phyloP scores from a whole-genome alignment of 1,140 invertebrate species.

The Thaumetopoea pityocampa region DNA sequence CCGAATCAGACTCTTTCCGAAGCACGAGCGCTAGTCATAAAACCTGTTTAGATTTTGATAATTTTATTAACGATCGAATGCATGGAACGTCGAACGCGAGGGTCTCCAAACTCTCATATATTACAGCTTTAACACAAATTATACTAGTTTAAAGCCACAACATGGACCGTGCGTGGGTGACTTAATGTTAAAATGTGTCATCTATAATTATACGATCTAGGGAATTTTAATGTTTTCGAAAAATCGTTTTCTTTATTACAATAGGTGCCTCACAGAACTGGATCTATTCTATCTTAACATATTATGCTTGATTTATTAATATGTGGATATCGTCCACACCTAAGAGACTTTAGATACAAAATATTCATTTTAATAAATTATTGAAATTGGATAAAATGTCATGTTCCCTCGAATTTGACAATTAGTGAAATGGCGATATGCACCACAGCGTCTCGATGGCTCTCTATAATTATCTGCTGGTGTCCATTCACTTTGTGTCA shows the following conservation, averaged over 20 bases:
- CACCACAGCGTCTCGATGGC: conserved; percentile 45
- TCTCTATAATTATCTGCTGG: conserved; percentile 58
- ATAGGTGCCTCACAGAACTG: conserved; percentile 58
- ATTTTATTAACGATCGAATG: conserved; percentile 74
- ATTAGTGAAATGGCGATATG: conserved; percentile 56
- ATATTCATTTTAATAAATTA: conserved; percentile 10
- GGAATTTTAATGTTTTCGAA: conserved; percentile 70
- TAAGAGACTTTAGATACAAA: conserved; percentile 6
- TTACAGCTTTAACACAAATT: conserved; percentile 75
- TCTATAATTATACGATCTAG: conserved; percentile 68
- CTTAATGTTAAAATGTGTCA: conserved; percentile 73
- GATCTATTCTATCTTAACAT: conserved; percentile 60
- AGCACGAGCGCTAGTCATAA: conserved; percentile 59
- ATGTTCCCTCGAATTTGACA: conserved; percentile 32
- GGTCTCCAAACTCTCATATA: conserved; percentile 67
- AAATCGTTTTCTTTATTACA: conserved; percentile 69
- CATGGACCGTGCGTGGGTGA: conserved; percentile 65
- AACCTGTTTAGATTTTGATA: conserved; percentile 75
- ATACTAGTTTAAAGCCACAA: conserved; percentile 71
- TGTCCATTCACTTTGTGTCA: conserved; percentile 66
- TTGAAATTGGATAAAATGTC: conserved; percentile 16
- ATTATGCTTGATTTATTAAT: conserved; percentile 34
- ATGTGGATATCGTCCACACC: conserved; percentile 27
- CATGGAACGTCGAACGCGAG: conserved; percentile 51
- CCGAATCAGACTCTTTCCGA: conserved; percentile 42